phyloP scores from a whole-genome alignment of 1,140 invertebrate genomes.

The Zaprionus ghesquierei region DNA sequence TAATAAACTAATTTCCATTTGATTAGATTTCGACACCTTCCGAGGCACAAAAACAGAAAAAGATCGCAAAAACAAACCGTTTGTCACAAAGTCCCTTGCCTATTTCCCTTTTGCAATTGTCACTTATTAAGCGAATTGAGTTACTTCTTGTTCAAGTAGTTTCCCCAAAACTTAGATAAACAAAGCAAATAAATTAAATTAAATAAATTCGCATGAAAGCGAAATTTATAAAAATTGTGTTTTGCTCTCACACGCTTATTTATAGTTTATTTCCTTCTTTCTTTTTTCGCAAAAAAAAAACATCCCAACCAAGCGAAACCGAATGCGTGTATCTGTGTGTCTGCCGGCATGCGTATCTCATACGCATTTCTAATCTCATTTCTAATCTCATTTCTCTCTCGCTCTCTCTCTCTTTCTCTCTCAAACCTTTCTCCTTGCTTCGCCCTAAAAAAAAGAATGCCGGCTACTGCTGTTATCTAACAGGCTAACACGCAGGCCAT shows the following conservation, averaged over 20 bases:
- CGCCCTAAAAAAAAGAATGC: constrained; percentile 49
- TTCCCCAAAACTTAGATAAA: constrained; percentile 24
- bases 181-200: constrained; percentile 2
- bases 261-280: constrained; percentile 3
- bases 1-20: constrained; percentile 40
- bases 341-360: constrained; percentile 29
- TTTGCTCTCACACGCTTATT: constrained; percentile 8
- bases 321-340: constrained; percentile 5
- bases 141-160: constrained; percentile 11
- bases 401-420: constrained; percentile 36
- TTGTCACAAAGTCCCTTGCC: background rate
- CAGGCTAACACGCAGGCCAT: constrained; percentile 8
- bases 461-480: constrained; percentile 66
- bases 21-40: constrained; percentile 46
- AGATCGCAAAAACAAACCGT: background rate
- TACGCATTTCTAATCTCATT: constrained; percentile 39
- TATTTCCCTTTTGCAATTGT: background rate
- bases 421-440: constrained; percentile 38
- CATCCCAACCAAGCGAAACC: background rate
- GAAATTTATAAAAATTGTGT: constrained; percentile 37
- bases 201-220: constrained; percentile 13
- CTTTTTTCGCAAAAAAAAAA: constrained; percentile 27
- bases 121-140: background rate
- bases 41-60: constrained; percentile 4
- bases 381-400: constrained; percentile 32